Evolutionary conservation across 2,797 vertebrate species (phyloP).

Genomic region (Atherinosoma microstoma): DNA sequence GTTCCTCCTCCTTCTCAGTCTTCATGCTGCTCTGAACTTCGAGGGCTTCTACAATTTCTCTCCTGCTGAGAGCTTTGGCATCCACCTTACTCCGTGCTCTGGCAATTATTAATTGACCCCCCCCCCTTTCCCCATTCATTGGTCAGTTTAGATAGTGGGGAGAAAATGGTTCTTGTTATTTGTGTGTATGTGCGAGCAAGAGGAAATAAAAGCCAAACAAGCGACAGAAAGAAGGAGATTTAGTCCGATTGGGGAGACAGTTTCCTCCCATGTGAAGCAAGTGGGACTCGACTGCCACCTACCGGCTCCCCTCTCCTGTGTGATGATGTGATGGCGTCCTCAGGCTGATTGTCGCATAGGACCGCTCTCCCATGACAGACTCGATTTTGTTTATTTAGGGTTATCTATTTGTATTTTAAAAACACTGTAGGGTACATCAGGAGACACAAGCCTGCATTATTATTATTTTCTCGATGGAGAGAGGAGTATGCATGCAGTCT

Average conservation of each 20-base stretch:
- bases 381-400: constrained; percentile 46
- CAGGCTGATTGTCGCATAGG: constrained; percentile 61
- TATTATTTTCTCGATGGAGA: neutral
- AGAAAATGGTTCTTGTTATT: constrained; percentile 35
- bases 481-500: neutral
- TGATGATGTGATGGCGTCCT: constrained; percentile 56
- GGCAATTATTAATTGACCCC: constrained; percentile 88
- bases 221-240: constrained; percentile 12
- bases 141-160: constrained; percentile 84
- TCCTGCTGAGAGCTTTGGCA: constrained; percentile 12
- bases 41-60: neutral
- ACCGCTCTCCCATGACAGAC: constrained; percentile 58
- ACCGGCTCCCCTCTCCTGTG: constrained; percentile 71
- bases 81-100: constrained; percentile 71
- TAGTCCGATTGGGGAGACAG: constrained; percentile 26
- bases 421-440: constrained; percentile 21
- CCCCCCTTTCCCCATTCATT: constrained; percentile 81
- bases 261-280: constrained; percentile 68
- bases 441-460: constrained; percentile 12
- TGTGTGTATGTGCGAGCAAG: constrained; percentile 19
- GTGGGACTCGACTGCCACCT: constrained; percentile 93
- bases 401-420: constrained; percentile 50
- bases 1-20: constrained; percentile 34
- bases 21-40: constrained; percentile 56
- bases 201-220: neutral